phyloP scores from a whole-genome alignment of 1,140 invertebrate species.

The Psilanteris sp. region DNA sequence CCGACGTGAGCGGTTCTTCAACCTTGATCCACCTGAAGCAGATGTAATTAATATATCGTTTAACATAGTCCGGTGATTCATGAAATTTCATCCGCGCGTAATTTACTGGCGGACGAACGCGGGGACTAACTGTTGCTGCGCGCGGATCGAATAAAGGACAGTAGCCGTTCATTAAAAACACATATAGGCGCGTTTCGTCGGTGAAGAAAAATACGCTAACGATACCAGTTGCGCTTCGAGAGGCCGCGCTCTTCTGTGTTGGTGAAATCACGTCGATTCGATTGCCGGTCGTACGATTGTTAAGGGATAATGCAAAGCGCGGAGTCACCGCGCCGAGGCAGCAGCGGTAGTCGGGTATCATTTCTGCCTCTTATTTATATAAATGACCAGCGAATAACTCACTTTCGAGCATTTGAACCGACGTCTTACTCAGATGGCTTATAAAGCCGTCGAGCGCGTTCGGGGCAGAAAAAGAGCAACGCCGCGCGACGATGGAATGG shows the following conservation, averaged over 20 bases:
- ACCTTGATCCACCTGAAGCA: no score
- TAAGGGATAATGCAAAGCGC: conserved; percentile 75
- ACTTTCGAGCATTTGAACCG: conserved; percentile 53
- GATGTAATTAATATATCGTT: conserved; percentile 58
- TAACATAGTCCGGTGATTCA: conserved; percentile 41
- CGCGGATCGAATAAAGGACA: conserved; percentile 58
- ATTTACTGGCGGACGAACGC: conserved; percentile 36
- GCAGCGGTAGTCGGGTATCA: conserved; percentile 78
- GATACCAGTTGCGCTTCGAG: conserved; percentile 69
- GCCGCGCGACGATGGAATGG: no score
- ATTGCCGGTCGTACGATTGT: conserved; percentile 64
- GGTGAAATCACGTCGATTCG: conserved; percentile 67
- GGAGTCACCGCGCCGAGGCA: conserved; percentile 74
- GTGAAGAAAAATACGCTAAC: conserved; percentile 76
- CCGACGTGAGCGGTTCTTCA: no score
- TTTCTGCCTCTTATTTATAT: conserved; percentile 80
- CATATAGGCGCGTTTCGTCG: conserved; percentile 67
- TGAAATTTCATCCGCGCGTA: conserved; percentile 54
- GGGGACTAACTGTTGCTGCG: conserved; percentile 18
- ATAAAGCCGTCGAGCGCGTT: conserved; percentile 32
- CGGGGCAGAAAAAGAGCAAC: background rate
- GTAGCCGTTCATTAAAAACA: conserved; percentile 75
- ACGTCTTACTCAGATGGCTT: conserved; percentile 59
- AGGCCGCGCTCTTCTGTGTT: conserved; percentile 28
- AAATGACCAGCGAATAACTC: conserved; percentile 80